A percentile compares a stretch with the other conserved stretches of the same genome.
Conservation (phyloP, 1,140 invertebrate species). For the Eurosta solidaginis region DNA sequence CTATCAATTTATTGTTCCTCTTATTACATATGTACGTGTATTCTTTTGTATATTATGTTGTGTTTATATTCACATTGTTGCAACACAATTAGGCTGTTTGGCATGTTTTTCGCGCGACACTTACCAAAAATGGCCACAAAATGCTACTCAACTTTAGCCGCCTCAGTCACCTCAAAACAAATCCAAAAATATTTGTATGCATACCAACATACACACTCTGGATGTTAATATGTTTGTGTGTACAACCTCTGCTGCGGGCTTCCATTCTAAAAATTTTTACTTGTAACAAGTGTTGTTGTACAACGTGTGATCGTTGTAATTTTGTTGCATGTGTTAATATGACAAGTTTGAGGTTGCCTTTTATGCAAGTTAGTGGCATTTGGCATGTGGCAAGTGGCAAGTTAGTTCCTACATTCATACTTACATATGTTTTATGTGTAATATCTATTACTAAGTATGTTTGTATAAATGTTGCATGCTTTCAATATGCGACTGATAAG, state of each 20-base stretch:
- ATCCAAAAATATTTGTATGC: no score
- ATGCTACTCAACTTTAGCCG: background rate
- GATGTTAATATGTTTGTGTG: no score
- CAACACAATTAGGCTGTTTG: constrained; percentile 15
- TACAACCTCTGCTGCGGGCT: background rate
- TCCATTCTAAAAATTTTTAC: constrained; percentile 7
- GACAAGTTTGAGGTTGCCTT: constrained; percentile 25
- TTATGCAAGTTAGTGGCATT: background rate
- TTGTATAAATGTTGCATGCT: background rate
- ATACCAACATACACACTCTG: background rate
- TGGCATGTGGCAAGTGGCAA: constrained; percentile 16
- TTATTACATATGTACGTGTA: no score
- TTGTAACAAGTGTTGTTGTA: constrained; percentile 2
- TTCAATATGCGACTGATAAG: constrained; percentile 11
- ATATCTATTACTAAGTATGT: no score
- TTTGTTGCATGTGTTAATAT: constrained; percentile 26
- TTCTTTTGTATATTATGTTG: constrained; percentile 19
- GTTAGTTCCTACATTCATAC: background rate
- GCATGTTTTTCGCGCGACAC: constrained; percentile 16
- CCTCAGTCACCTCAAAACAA: background rate
- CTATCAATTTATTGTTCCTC: constrained; percentile 8
- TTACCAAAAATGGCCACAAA: constrained; percentile 15
- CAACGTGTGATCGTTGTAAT: constrained; percentile 11
- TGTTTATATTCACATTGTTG: background rate
- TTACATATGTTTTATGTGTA: background rate